Base-by-base conservation (phyloP, 2,888 invertebrate species). In the Cordilura impudica region DNA sequence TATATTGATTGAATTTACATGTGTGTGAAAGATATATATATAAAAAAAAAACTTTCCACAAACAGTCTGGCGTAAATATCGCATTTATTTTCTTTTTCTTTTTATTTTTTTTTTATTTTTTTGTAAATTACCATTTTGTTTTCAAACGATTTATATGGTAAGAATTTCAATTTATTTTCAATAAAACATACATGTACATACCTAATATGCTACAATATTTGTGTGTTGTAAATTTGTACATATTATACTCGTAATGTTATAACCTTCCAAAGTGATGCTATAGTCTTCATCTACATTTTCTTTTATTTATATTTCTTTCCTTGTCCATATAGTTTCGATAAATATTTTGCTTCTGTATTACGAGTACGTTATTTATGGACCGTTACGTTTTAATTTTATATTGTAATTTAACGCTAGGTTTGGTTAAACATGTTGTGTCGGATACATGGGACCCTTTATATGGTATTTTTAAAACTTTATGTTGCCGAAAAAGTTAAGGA, bases 301-400 rank as follows among this genome's bases (percentile, higher is more conserved):
- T 31, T 31, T 31, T 31, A 31, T 31, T 31, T 31, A 31, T 31
- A 31, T 31, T 31, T 31, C 8, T 31, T 31, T 31, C 2, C 31
- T 31, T 29, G 29, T 29, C 29, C 12, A 12, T 31, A 10, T 31
- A 2, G 31, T 31, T 31, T 31, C 12, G 1, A 31, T 31, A 3
- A 4, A 31, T 3, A 31, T 10, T 5, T 31, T 31, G 10, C 31
- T 31, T 10, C 31, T 10, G 45, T 47, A 47, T 61, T 61, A 43
- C 10, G 43, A 47, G 45, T 61, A 43, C 10, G 43, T 60, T 47
- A 61, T 45, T 61, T 61, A 26, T 45, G 45, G 45, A 61, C 16
- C 16, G 26, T 26, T 47, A 12, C 29, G 10, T 43, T 12, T 12
- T 43, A 43, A 39, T 19, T 61, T 45, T 14, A 29, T 45, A 61